Base-by-base conservation (phyloP, 2,797 vertebrate species). In the Balearica regulorum region DNA sequence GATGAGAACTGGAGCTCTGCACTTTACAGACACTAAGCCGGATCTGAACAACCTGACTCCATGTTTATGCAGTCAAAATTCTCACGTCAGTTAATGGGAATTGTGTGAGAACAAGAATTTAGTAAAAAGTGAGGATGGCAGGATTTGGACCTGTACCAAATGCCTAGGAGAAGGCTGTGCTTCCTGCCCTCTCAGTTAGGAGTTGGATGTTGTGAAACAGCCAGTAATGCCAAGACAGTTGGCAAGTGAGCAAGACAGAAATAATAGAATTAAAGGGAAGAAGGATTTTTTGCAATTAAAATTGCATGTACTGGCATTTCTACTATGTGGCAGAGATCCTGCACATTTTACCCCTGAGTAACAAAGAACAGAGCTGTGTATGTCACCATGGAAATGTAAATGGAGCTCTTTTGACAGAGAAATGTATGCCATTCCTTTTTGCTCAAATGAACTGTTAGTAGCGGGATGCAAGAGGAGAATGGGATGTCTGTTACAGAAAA, bases 301-400 rank as follows among this genome's bases (percentile, higher is more conserved):
- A 94, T 96, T 85, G 95, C 83, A 95, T 91, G 82, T 92, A 73
- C 76, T 94, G 95, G 81, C 94, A 92, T 95, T 95, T 95, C 72
- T 70, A 97, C 71, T 92, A 88, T 82, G 83, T 97, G 75, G 90
- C 86, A 97, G 80, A 97, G 93, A 94, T 96, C 96, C 97, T 96
- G 77, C 91, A 90, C 80, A 78, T 91, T 83, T 97, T 89, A 95
- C 86, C 96, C 89, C 82, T 31, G 69, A 86, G 75, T 87, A 94
- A 97, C 91, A 97, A 97, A 97, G 92, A 96, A 97, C 84, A 96
- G 68, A 93, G 85, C 84, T 95, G 81, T 94, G 48, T 81, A 89
- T 95, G 94, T 95, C 88, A 94, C 96, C 90, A 96, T 91, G 90
- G 95, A 98, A 96, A 97, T 94, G 80, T 93, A 96, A 95, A 97